Evolutionary conservation across 1,140 invertebrate species (phyloP).

Genomic region (Zelostemma sp.): DNA sequence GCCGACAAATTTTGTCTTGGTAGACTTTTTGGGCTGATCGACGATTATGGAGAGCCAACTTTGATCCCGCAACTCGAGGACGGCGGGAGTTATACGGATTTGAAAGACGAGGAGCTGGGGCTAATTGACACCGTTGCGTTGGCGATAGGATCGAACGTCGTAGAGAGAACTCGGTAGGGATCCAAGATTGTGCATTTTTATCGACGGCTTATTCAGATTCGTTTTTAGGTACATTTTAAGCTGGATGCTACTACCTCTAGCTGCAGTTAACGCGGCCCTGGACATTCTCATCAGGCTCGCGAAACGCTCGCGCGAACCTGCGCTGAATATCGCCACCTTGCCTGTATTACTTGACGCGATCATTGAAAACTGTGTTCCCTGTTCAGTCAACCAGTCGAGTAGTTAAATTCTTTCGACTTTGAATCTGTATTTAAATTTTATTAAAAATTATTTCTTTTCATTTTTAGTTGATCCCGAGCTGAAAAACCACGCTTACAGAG

Average conservation of each 20-base stretch:
- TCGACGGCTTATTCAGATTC: too few species aligned
- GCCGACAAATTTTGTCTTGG: constrained; percentile 84
- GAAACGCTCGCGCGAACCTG: constrained; percentile 75
- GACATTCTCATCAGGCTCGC: constrained; percentile 79
- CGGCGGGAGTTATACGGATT: constrained; percentile 76
- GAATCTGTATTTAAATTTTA: too few species aligned
- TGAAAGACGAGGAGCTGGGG: too few species aligned
- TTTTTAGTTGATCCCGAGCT: constrained; percentile 29
- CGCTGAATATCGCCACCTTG: constrained; percentile 72
- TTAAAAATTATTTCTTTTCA: too few species aligned
- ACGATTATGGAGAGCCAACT: constrained; percentile 62
- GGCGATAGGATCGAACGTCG: constrained; percentile 81
- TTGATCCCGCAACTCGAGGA: constrained; percentile 74
- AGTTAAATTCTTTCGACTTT: too few species aligned
- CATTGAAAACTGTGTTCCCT: constrained; percentile 74
- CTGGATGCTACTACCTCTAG: constrained; percentile 74
- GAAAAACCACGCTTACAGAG: constrained; percentile 52
- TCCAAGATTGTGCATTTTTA: constrained; percentile 46
- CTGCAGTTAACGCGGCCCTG: constrained; percentile 76
- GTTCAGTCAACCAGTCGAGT: constrained; percentile 53
- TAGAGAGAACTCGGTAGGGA: constrained; percentile 76
- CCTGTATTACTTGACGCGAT: constrained; percentile 73
- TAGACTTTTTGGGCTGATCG: constrained; percentile 75
- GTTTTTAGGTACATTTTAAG: constrained; percentile 77
- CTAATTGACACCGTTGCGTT: constrained; percentile 82